Base-by-base conservation (phyloP, 2,888 invertebrate species). In the Bembecia ichneumoniformis region DNA sequence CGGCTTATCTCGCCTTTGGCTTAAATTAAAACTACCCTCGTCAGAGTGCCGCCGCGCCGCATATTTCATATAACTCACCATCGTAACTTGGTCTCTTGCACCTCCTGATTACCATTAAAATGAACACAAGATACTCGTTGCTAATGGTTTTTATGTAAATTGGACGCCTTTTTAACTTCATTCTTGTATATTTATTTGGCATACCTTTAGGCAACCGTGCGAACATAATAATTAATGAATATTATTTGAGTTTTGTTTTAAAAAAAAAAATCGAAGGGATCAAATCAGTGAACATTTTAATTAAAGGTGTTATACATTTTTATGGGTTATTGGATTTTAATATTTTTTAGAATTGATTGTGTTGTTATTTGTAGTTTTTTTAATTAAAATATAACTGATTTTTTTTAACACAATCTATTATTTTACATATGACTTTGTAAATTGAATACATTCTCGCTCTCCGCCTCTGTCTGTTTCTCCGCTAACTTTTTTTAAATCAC, bases 61-160 rank as follows among this genome's bases (percentile, higher is more conserved):
- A 76, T 75, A 78, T 72, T 71, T 78, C 74, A 74, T 75, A 68
- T 66, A 57, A 46, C 51, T 57, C 57, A 56, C 62, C 56, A 56
- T 52, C 51, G 58, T 69, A 69, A 66, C 62, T 64, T 64, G 66
- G 66, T 69, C 65, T 68, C 62, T 64, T 59, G 52, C 61, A 63
- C 57, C 52, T 52, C 50, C 48, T 50, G 51, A 50, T 47, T 49
- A 51, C 50, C 53, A 49, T 54, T 53, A 52, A 57, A 56, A 51
- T 20, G 35, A 53, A 52, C 52, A 47, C 51, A 58, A 58, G 57
- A 54, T 60, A 52, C 52, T 58, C 47, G 64, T 62, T 60, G 57
- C 59, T 63, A 63, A 69, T 69, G 75, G 73, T 75, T 81, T 77
- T 81, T 76, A 81, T 80, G 80, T 75, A 81, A 80, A 81, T 80